Evolutionary conservation across 1,140 invertebrate genomes (phyloP), one percentile per base, ranked within the genome.

Genomic region (Subanguina moxae): DNA sequence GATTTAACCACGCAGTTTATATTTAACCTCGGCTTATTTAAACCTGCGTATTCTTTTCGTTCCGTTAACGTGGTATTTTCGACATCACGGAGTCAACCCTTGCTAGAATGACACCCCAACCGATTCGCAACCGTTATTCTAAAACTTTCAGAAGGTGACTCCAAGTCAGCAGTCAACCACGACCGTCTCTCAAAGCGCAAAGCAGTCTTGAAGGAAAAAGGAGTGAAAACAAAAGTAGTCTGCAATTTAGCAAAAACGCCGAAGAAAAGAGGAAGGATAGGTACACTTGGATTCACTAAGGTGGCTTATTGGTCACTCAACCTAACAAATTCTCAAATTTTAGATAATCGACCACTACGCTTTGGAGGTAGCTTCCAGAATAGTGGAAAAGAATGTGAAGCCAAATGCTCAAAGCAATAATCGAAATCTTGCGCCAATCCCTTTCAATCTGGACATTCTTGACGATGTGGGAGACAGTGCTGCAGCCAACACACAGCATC

Each of bases 291-390:
- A n/a, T 32, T 61, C 28, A 61, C n/a, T n/a, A 19, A 28, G 28
- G 58, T 61, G 32, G 3, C 11, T 5, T 38, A 38, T 11, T 3
- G 32, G 3, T 11, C 32, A 11, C 3, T 38, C 11, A 5, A 38
- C 11, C 32, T 5, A 38, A 38, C 3, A 38, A 5, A 56, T 56
- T 9, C 13, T 5, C 3, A 23, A 28, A 28, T 61, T 61, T 61
- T n/a, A 61, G 58, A 61, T 61, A 3, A 61, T 61, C 28, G 58
- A 61, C 21, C 27, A 61, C 19, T 61, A 61, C 28, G 58, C 58
- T 21, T 61, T 61, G 58, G 58, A 61, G 27, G 58, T 61, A 5
- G 58, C 58, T 19, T 61, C 58, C 8, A 21, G 28, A 21, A 32
- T 61, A n/a, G 58, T 43, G 19, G 38, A 21, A 5, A 61, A 13